Percentiles rank a stretch among this genome's conserved stretches.
Evolutionary conservation across 2,113 vertebrate species (phyloP).

Genomic region (Phylloscopus whistleri): DNA sequence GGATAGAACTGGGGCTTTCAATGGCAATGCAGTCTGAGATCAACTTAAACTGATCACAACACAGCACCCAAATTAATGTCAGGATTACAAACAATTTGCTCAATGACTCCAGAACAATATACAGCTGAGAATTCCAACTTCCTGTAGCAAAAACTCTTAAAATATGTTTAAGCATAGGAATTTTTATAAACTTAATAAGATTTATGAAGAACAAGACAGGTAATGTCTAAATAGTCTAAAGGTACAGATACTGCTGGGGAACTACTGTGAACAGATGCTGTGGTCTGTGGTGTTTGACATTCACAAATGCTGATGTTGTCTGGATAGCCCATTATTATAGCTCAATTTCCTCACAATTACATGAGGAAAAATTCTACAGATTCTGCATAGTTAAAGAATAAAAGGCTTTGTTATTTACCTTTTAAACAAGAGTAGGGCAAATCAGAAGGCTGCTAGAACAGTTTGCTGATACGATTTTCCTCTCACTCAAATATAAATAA

Average conservation of each 20-base stretch:
- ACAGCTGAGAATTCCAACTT: neutral
- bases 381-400: neutral
- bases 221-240: neutral
- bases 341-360: neutral
- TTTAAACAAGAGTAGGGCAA: neutral
- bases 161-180: neutral
- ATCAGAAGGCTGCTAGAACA: neutral
- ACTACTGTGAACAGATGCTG: neutral
- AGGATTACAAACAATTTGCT: neutral
- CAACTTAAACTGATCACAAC: neutral
- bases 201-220: neutral
- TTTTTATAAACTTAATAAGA: neutral
- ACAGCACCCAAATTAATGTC: neutral
- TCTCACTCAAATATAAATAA: neutral
- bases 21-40: neutral
- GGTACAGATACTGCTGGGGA: neutral
- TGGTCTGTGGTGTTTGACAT: neutral
- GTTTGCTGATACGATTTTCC: neutral
- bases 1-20: neutral
- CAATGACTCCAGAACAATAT: neutral
- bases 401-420: neutral
- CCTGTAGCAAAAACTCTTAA: neutral
- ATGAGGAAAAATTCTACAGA: neutral
- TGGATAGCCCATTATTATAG: neutral
- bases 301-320: neutral